Base-by-base conservation (phyloP, 2,888 invertebrate species). In the Bembecia ichneumoniformis region DNA sequence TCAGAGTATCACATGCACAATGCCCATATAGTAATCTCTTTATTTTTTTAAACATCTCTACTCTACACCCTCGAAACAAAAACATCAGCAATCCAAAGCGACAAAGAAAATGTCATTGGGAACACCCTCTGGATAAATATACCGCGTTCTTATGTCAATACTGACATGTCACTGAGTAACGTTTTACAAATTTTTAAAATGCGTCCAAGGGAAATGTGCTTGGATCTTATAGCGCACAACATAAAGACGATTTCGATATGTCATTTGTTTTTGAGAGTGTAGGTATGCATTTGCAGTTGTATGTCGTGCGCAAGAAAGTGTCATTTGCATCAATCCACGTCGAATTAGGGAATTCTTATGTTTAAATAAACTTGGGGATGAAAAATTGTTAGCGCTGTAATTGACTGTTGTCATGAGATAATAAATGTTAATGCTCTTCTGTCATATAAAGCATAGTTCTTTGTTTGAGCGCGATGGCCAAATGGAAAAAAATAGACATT, bases 311-410 rank as follows among this genome's bases (percentile, higher is more conserved):
- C 65, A 69, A 69, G 74, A 62, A 71, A 66, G 71, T 82, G 83
- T 82, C 82, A 74, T 81, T 80, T 81, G 77, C 83, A 83, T 82
- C 71, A 75, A 77, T 82, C 78, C 68, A 67, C 68, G 80, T 80
- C 79, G 71, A 64, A 74, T 78, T 77, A 77, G 70, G 66, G 73
- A 71, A 80, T 81, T 76, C 74, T 70, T 68, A 47, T 40, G 63
- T 69, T 68, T 64, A 66, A 72, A 71, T 71, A 74, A 74, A 68
- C 65, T 62, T 57, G 52, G 60, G 60, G 56, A 59, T 67, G 66
- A 71, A 64, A 64, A 65, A 68, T 68, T 57, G 53, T 55, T 51
- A 52, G 36, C 53, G 61, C 50, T 55, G 58, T 74, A 71, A 74
- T 71, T 71, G 65, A 59, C 50, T 48, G 47, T 48, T 55, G 54